Percentiles rank a stretch among this genome's conserved stretches.
Evolutionary conservation across 1,140 invertebrate genomes (phyloP).

Genomic region (Drosophila pseudoananassae): DNA sequence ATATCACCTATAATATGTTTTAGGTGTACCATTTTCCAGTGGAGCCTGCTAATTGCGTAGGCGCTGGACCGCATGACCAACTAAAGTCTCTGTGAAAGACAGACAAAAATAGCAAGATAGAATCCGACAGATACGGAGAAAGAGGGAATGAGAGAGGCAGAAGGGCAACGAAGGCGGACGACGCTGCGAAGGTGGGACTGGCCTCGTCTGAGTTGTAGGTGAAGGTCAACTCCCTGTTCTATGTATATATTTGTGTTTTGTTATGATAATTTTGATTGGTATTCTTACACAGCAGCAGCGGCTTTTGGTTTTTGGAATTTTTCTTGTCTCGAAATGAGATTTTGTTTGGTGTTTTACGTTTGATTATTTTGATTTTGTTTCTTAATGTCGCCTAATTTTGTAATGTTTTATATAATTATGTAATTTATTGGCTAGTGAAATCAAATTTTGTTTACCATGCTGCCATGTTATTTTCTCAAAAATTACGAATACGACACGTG

Average conservation of each 20-base stretch:
- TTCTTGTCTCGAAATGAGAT: background rate
- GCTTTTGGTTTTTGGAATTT: background rate
- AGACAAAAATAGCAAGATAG: background rate
- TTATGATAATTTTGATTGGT: conserved; percentile 25
- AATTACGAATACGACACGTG: conserved; percentile 46
- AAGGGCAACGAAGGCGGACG: background rate
- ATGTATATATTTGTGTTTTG: conserved; percentile 31
- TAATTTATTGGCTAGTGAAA: too few species aligned
- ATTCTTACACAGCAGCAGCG: background rate
- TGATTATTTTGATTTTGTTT: too few species aligned
- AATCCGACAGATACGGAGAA: background rate
- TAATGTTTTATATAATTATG: too few species aligned
- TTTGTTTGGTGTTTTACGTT: too few species aligned
- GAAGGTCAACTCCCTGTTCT: conserved; percentile 43
- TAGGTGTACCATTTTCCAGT: conserved; percentile 42
- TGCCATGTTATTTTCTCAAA: conserved; percentile 1
- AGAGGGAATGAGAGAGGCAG: background rate
- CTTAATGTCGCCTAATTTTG: too few species aligned
- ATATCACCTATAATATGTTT: background rate
- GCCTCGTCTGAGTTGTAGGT: conserved; percentile 51
- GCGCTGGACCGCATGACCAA: conserved; percentile 70
- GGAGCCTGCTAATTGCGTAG: conserved; percentile 71
- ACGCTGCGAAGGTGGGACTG: conserved; percentile 13
- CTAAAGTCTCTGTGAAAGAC: conserved; percentile 21
- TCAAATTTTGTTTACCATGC: background rate